phyloP scores from a whole-genome alignment of 1,140 invertebrate genomes.

The Bombus waltoni region DNA sequence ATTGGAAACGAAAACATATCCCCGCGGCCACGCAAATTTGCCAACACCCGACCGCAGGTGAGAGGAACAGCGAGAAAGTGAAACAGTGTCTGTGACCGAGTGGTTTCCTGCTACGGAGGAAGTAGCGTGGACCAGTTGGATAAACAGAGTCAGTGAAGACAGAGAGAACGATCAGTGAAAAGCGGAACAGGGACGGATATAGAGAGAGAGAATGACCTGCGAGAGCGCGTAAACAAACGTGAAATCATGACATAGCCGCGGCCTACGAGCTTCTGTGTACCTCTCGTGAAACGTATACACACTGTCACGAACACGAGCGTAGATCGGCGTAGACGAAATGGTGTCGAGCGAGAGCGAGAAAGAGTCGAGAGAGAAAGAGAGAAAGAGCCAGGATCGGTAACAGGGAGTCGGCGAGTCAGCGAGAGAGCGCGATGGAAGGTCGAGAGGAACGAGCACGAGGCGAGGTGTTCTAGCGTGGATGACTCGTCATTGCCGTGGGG shows the following conservation, averaged over 20 bases:
- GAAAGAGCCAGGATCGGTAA: not conserved
- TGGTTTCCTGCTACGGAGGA: not conserved
- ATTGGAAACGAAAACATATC: conserved; percentile 83
- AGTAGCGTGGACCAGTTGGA: not conserved
- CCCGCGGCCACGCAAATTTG: conserved; percentile 82
- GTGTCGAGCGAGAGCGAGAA: conserved; percentile 41
- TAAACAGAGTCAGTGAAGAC: not conserved
- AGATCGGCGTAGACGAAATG: conserved; percentile 16
- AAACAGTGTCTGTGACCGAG: conserved; percentile 34
- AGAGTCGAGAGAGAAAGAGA: not conserved
- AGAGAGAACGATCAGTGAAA: conserved; percentile 30
- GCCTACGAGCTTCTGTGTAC: conserved; percentile 63
- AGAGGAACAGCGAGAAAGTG: conserved; percentile 9
- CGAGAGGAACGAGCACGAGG: conserved; percentile 60
- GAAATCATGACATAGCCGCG: conserved; percentile 79
- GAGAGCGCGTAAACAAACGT: conserved; percentile 80
- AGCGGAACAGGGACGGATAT: conserved; percentile 17
- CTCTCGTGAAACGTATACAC: conserved; percentile 47
- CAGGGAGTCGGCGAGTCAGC: conserved; percentile 39
- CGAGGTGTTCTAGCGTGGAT: conserved; percentile 82
- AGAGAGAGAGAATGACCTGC: conserved; percentile 45
- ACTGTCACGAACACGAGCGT: conserved; percentile 46
- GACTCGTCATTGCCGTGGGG: conserved; percentile 83
- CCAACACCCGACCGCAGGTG: conserved; percentile 80
- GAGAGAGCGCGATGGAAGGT: conserved; percentile 56